Percentiles rank a stretch among this genome's conserved stretches.
Evolutionary conservation across 1,140 invertebrate genomes (phyloP).

Genomic region (Psix sp.): DNA sequence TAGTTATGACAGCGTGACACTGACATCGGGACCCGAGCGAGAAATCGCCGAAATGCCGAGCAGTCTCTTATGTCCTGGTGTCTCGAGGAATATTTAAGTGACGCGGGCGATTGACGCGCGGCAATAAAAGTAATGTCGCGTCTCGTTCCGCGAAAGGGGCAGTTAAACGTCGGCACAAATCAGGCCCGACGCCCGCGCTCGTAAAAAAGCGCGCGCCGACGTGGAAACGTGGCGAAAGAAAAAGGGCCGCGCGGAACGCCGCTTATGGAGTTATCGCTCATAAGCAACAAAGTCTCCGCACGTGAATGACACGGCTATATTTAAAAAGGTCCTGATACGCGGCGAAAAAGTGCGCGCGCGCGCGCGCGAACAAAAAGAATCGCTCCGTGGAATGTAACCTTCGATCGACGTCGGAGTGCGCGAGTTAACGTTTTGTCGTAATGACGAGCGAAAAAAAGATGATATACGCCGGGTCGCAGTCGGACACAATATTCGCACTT

Average conservation of each 20-base stretch:
- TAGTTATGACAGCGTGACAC: no score
- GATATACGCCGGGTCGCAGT: no score
- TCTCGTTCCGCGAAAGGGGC: slow-evolving; percentile 35
- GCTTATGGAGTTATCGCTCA: slow-evolving; percentile 42
- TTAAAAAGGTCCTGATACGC: slow-evolving; percentile 22
- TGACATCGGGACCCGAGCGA: no score
- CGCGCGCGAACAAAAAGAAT: slow-evolving; percentile 11
- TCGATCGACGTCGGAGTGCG: slow-evolving; percentile 31
- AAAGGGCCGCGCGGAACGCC: slow-evolving; percentile 30
- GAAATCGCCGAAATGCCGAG: no score
- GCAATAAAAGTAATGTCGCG: slow-evolving; percentile 26
- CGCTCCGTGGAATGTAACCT: slow-evolving; percentile 12
- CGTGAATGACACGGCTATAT: slow-evolving; percentile 39
- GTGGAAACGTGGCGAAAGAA: slow-evolving; percentile 42
- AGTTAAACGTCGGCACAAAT: slow-evolving; percentile 52
- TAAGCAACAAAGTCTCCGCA: slow-evolving; percentile 31
- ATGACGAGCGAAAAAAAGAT: no score
- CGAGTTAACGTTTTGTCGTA: slow-evolving; percentile 29
- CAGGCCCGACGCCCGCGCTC: slow-evolving; percentile 18
- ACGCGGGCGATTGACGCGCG: slow-evolving; percentile 29
- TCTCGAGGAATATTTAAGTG: slow-evolving; percentile 15
- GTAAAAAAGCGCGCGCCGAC: slow-evolving; percentile 18
- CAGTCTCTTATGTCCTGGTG: slow-evolving; percentile 11
- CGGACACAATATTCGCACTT: no score
- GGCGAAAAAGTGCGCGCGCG: background rate